Base-by-base conservation (phyloP, 2,797 vertebrate genomes). In the Sebastes glaucus region DNA sequence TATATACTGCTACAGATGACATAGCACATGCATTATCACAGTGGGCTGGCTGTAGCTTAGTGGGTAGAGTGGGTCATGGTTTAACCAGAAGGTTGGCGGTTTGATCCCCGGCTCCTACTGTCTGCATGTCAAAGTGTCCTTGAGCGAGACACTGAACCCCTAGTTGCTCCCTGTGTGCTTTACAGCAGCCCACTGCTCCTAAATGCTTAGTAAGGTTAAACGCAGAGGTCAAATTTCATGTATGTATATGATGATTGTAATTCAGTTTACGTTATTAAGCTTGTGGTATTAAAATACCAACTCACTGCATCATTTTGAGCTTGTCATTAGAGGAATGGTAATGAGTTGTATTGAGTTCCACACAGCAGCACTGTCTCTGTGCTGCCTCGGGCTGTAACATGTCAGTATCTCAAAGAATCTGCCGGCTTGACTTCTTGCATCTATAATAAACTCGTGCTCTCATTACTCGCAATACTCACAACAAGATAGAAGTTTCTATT, bases 331-430 rank as follows among this genome's bases (percentile, higher is more conserved):
- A 77, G 25, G 32, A 35, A 72, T 71, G 62, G 30, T 77, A 75
- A 89, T 81, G 74, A 81, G 78, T 87, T 27, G 33, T 63, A 80
- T 83, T 86, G 81, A 84, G 82, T 82, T 78, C 53, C 35, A 38
- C 67, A 68, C 72, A 49, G 38, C 55, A 65, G 73, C 63, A 25
- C 57, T 57, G 78, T 64, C 71, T 84, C 61, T 53, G 56, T 7
- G 52, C 79, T 28, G 68, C 71, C 74, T 42, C 14, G 5, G 77
- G 75, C 83, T 74, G 68, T 60, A 57, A 79, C 84, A 84, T 84
- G 79, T 78, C 80, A 83, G 78, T 3, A 64, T 77, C 71, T 80
- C 68, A 60, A 49, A 70, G 70, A 72, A 82, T 79, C 64, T 82
- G 62, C 38, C 16, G 10, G 11, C 59, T 81, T 79, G 71, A 81